Base-by-base conservation (phyloP, 2,797 vertebrate species). In the Alosa sapidissima region DNA sequence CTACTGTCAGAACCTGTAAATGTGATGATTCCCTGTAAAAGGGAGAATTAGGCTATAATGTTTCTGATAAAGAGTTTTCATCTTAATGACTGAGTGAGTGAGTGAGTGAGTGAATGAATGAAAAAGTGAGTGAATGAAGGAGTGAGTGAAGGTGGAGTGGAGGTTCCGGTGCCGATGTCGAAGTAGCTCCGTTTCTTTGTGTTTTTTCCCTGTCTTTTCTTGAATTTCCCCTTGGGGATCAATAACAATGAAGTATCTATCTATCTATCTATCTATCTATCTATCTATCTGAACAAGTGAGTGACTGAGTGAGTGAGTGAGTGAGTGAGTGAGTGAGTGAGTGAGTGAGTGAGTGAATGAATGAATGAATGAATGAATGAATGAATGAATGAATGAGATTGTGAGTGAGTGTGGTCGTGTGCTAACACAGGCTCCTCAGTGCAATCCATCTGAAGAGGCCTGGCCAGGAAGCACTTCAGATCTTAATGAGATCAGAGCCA, bases 1-100 rank as follows among this genome's bases (percentile, higher is more conserved):
- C 89, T 89, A 89, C 68, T 72, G 24, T 41, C 65, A 36, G 10
- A 14, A 72, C 72, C 10, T 72, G 33, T 36, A 2, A 1, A 16
- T 13, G 65, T 36, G 9, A 28, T 28, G 28, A 28, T 28, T 28
- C 28, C 28, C 10, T 72, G 33, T 36, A 2, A 1, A 16, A 3
- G 65, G 14, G 9, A 41, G 47, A 81, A 81, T n/a, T 24, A 54
- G 84, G 72, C 51, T 86, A 90, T 81, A 16, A 82, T 65, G 83
- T 82, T 85, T 82, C 82, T 85, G 81, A 85, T 84, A 86, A 68
- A 68, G 87, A 89, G 55, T 0, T 58, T 58, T 3, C 55, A 58
- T 21, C 55, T 55, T 16, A 55, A 14, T 55, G 16, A 55, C 52
- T 16, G 2, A 55, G 13, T 55, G 52, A 55, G 16, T 14, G 52